phyloP scores from a whole-genome alignment of 1,140 invertebrate genomes.

The Asbolus verrucosus region DNA sequence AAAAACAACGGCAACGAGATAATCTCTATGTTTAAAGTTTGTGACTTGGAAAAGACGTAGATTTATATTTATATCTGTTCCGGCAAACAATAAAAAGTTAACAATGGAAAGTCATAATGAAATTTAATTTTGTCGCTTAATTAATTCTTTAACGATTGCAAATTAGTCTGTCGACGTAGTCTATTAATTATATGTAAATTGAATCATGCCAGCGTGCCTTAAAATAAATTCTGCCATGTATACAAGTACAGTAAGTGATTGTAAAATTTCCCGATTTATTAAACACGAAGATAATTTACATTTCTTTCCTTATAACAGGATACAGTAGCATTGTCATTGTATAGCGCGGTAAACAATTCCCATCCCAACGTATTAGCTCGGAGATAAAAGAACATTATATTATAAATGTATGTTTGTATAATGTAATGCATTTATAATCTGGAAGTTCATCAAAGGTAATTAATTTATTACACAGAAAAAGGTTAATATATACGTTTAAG shows the following conservation, averaged over 20 bases:
- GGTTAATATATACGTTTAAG: too few relatives aligned
- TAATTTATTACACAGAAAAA: constrained; percentile 11
- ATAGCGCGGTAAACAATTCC: constrained; percentile 21
- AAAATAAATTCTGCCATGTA: background rate
- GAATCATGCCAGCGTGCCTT: too few relatives aligned
- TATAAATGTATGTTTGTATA: constrained; percentile 24
- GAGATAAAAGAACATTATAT: constrained; percentile 11
- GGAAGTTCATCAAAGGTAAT: constrained; percentile 13
- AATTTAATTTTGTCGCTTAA: background rate
- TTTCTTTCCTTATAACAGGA: background rate
- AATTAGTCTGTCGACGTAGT: background rate
- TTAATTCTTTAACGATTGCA: background rate
- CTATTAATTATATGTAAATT: background rate
- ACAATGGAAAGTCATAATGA: too few relatives aligned
- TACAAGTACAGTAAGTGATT: background rate
- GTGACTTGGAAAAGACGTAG: background rate
- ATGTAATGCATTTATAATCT: constrained; percentile 31
- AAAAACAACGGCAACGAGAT: background rate
- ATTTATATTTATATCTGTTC: constrained; percentile 8
- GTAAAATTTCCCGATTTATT: background rate
- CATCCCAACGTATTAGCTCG: constrained; percentile 1
- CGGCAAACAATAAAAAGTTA: constrained; percentile 6
- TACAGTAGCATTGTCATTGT: constrained; percentile 21
- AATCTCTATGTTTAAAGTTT: constrained; percentile 10
- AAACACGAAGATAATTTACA: background rate